Percentiles rank a stretch among this genome's conserved stretches.
These are phyloP conservation scores for Bothrops jararaca DNA, from an alignment of 2,113 vertebrate genomes.

Conservation along the genomic window DNA sequence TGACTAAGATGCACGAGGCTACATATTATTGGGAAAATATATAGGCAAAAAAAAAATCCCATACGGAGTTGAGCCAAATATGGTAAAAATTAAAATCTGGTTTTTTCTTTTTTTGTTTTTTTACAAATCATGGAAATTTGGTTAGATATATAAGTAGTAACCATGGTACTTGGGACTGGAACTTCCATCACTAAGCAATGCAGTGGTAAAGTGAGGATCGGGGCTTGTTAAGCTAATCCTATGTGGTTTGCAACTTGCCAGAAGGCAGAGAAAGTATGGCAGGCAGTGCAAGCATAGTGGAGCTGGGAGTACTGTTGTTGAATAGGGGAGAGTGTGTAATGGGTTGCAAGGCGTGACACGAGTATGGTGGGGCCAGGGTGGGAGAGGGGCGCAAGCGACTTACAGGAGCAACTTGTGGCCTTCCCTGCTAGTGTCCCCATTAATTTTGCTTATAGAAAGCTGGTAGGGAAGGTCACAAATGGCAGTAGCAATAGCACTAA, in stretches of 20 bases:
- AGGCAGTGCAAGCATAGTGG: not conserved
- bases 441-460: not conserved
- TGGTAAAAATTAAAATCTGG: not conserved
- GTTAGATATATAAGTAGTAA: not conserved
- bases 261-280: not conserved
- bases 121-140: not conserved
- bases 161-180: not conserved
- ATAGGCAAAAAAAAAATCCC: not conserved
- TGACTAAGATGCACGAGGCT: conserved; percentile 56
- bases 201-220: not conserved
- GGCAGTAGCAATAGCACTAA: not conserved
- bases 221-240: not conserved
- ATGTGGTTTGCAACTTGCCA: not conserved
- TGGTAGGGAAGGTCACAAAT: not conserved
- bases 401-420: not conserved
- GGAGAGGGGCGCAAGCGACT: not conserved
- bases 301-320: not conserved
- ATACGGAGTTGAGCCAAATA: not conserved
- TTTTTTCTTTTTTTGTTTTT: not conserved
- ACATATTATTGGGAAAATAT: not conserved
- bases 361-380: not conserved
- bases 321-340: not conserved
- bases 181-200: not conserved
- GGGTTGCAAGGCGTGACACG: not conserved
- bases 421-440: not conserved